A percentile compares a stretch with the other conserved stretches of the same genome.
phyloP scores from a whole-genome alignment of 2,888 invertebrate genomes.

The Atherix ibis region DNA sequence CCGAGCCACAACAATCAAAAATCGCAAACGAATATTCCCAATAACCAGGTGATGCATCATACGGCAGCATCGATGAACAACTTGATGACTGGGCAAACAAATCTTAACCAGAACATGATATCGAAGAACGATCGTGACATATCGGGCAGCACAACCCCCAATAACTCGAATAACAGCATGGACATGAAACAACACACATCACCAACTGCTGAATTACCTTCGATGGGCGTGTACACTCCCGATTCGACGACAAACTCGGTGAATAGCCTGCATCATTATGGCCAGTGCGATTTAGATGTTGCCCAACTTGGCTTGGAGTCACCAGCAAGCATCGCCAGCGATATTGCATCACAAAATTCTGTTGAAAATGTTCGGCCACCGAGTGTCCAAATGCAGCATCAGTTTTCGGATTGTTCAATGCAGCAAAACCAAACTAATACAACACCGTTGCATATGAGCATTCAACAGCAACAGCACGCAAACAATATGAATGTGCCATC shows the following conservation, averaged over 20 bases:
- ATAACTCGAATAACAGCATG: slow-evolving; percentile 22
- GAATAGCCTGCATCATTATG: slow-evolving; percentile 60
- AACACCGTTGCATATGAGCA: slow-evolving; percentile 34
- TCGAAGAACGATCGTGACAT: slow-evolving; percentile 9
- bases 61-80: slow-evolving; percentile 11
- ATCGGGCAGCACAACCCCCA: slow-evolving; percentile 31
- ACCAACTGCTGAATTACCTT: slow-evolving; percentile 46
- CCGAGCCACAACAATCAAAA: slow-evolving; percentile 1
- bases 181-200: slow-evolving; percentile 30
- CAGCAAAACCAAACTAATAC: slow-evolving; percentile 38
- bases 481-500: slow-evolving; percentile 29
- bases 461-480: slow-evolving; percentile 27
- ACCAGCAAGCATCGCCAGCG: slow-evolving; percentile 74
- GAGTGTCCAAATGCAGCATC: slow-evolving; percentile 37
- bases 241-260: slow-evolving; percentile 72
- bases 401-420: slow-evolving; percentile 54
- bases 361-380: slow-evolving; percentile 44
- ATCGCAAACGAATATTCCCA: slow-evolving; percentile 8
- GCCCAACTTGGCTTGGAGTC: slow-evolving; percentile 74
- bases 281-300: slow-evolving; percentile 69
- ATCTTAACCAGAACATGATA: slow-evolving; percentile 10
- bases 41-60: slow-evolving; percentile 13
- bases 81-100: slow-evolving; percentile 13
- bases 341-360: slow-evolving; percentile 61
- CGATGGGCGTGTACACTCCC: slow-evolving; percentile 74